Evolutionary conservation across 2,888 invertebrate genomes (phyloP).

Genomic region (Belgica antarctica): DNA sequence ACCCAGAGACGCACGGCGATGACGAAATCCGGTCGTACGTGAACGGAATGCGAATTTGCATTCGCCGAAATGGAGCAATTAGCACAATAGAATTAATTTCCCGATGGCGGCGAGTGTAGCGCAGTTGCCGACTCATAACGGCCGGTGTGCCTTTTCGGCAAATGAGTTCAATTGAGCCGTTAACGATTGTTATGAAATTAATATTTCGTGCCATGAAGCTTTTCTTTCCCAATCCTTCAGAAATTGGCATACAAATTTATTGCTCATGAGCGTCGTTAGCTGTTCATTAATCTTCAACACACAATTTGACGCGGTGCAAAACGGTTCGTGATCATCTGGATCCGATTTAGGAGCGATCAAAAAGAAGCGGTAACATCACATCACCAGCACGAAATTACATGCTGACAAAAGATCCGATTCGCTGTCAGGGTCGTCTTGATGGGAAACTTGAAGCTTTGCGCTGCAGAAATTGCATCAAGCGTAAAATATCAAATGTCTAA

Average conservation of each 20-base stretch:
- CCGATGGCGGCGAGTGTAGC: not conserved
- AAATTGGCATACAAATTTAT: not conserved
- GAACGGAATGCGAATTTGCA: constrained; percentile 1
- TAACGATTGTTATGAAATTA: constrained; percentile 7
- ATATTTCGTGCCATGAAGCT: constrained; percentile 12
- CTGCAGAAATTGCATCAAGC: constrained; percentile 12
- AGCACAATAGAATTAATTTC: not conserved
- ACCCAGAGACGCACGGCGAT: not conserved
- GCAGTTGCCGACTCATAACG: constrained; percentile 11
- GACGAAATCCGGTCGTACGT: constrained; percentile 1
- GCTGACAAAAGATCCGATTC: constrained; percentile 7
- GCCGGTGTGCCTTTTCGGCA: not conserved
- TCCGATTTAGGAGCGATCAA: not conserved
- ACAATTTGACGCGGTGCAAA: not conserved
- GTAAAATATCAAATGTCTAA: constrained; percentile 17
- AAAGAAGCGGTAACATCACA: not conserved
- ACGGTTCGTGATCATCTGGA: constrained; percentile 20
- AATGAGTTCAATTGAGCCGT: constrained; percentile 11
- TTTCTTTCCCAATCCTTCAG: constrained; percentile 5
- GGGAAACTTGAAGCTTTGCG: not conserved
- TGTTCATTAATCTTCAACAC: not conserved
- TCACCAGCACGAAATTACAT: constrained; percentile 15
- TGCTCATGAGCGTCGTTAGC: not conserved
- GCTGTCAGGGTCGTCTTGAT: constrained; percentile 17
- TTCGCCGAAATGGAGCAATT: constrained; percentile 18